A percentile compares a stretch with the other conserved stretches of the same genome.
Evolutionary conservation across 2,797 vertebrate species (phyloP).

Genomic region (Typhlichthys eigenmanni): DNA sequence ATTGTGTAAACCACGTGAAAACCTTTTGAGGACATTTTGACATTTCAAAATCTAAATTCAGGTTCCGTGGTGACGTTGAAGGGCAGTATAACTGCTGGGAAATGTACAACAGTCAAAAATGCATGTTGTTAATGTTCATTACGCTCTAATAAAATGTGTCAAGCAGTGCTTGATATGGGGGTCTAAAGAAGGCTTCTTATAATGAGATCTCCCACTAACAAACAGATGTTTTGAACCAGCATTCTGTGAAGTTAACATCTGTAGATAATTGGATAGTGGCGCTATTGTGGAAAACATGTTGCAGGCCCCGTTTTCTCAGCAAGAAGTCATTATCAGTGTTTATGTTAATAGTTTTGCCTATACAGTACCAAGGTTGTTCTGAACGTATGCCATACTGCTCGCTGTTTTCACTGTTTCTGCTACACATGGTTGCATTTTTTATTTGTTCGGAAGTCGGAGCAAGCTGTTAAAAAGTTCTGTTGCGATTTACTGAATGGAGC

Average conservation of each 20-base stretch:
- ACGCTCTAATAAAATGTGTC: constrained; percentile 65
- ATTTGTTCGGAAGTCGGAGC: no score
- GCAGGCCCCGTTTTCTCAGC: constrained; percentile 54
- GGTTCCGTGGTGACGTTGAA: constrained; percentile 3
- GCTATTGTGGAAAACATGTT: constrained; percentile 71
- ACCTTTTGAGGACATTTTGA: not conserved
- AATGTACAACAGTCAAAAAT: constrained; percentile 60
- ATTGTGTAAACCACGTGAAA: not conserved
- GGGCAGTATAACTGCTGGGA: constrained; percentile 42
- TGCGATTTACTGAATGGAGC: no score
- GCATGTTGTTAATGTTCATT: constrained; percentile 71
- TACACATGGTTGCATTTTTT: constrained; percentile 17
- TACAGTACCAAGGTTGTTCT: constrained; percentile 31
- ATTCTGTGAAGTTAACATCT: constrained; percentile 77
- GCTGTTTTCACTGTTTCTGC: constrained; percentile 16
- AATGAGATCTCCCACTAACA: constrained; percentile 78
- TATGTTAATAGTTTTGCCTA: constrained; percentile 65
- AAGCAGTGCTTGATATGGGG: constrained; percentile 59
- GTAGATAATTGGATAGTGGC: constrained; percentile 74
- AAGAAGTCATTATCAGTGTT: constrained; percentile 72
- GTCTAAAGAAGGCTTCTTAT: constrained; percentile 61
- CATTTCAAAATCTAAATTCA: not conserved
- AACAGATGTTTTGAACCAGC: constrained; percentile 73
- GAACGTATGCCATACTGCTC: constrained; percentile 11
- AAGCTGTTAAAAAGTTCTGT: no score